Evolutionary conservation across 1,140 invertebrate genomes (phyloP).

Genomic region (Hycleus cichorii): DNA sequence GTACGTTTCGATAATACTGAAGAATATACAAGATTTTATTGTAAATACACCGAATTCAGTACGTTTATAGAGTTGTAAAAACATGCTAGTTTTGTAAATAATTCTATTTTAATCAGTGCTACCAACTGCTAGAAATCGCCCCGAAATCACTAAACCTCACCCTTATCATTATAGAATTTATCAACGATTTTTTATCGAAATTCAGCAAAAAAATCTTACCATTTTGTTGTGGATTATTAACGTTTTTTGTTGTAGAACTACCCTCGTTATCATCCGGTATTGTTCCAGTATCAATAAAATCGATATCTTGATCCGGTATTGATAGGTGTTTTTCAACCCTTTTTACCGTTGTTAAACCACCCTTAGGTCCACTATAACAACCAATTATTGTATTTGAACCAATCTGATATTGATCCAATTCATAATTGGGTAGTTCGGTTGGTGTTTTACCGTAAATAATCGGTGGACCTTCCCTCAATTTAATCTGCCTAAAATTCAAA

Average conservation of each 20-base stretch:
- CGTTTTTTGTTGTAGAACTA: not conserved
- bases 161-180: too few relatives aligned
- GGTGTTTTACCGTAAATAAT: conserved; percentile 59
- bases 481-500: conserved; percentile 26
- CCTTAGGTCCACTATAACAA: conserved; percentile 68
- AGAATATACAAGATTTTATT: not conserved
- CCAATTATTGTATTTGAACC: conserved; percentile 51
- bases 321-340: conserved; percentile 57
- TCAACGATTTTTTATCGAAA: too few relatives aligned
- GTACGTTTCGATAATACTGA: conserved; percentile 28
- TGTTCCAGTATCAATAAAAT: conserved; percentile 59
- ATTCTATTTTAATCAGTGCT: too few relatives aligned
- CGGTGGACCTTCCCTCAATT: conserved; percentile 46
- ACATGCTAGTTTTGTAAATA: too few relatives aligned
- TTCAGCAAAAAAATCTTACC: too few relatives aligned
- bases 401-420: conserved; percentile 47
- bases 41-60: too few relatives aligned
- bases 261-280: conserved; percentile 45
- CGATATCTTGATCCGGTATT: conserved; percentile 60
- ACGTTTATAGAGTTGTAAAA: too few relatives aligned
- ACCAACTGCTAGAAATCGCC: too few relatives aligned
- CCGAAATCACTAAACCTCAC: too few relatives aligned
- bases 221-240: not conserved
- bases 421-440: conserved; percentile 54
- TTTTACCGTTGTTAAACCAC: conserved; percentile 67